phyloP scores from a whole-genome alignment of 2,797 vertebrate species.

The Champsocephalus gunnari region DNA sequence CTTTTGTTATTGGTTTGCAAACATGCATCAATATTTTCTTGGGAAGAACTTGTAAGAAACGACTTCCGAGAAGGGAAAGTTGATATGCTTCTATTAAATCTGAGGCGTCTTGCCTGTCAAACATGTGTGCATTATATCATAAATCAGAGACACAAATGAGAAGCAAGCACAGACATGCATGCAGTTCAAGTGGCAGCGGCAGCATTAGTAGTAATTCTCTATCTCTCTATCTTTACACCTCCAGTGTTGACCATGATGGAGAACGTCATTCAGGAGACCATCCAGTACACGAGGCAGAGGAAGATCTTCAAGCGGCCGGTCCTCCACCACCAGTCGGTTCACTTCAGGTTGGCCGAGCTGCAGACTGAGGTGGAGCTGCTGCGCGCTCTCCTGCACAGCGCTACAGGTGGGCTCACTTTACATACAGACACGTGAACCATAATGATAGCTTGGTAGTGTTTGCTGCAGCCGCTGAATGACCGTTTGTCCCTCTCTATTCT shows the following conservation, averaged over 20 bases:
- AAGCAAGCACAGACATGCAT: not conserved
- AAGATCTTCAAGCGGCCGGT: conserved; percentile 85
- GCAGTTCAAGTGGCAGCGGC: not conserved
- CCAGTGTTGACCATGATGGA: conserved; percentile 86
- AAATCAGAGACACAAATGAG: not conserved
- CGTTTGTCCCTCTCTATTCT: not conserved
- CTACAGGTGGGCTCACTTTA: conserved; percentile 77
- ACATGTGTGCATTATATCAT: not conserved
- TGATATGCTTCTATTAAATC: not conserved
- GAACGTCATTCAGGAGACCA: conserved; percentile 85
- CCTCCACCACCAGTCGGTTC: conserved; percentile 88
- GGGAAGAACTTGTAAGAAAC: not conserved
- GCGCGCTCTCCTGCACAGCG: conserved; percentile 85
- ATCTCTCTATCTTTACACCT: conserved; percentile 17
- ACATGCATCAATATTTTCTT: conserved; percentile 24
- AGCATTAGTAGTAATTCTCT: not conserved
- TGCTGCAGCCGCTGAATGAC: conserved; percentile 1
- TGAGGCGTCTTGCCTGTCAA: not conserved
- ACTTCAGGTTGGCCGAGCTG: conserved; percentile 90
- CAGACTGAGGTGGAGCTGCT: conserved; percentile 90
- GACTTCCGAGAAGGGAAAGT: conserved; percentile 1
- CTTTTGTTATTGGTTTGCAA: conserved; percentile 1
- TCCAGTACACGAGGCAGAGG: conserved; percentile 87
- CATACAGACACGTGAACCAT: not conserved
- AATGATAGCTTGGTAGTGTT: not conserved